These are phyloP conservation scores for Brachypodius melanocephalos DNA, from an alignment of 2,113 vertebrate genomes.

Conservation along the genomic window DNA sequence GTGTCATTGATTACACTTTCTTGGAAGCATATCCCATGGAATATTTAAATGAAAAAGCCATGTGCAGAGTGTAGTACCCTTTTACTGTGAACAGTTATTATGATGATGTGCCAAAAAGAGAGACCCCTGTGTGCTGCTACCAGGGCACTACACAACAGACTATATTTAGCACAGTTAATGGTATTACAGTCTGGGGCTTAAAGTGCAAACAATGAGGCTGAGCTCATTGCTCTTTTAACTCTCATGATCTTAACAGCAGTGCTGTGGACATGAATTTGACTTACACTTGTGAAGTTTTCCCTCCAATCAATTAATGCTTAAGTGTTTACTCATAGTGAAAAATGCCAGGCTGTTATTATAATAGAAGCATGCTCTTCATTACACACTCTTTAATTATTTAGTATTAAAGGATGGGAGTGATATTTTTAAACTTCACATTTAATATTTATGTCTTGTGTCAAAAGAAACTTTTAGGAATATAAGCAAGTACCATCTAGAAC, in stretches of 20 bases:
- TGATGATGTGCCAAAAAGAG: background rate
- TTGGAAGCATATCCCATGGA: background rate
- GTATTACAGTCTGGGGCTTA: background rate
- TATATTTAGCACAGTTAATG: conserved; percentile 24
- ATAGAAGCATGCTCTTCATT: background rate
- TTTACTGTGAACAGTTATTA: background rate
- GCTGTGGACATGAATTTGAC: background rate
- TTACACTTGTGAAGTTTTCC: background rate
- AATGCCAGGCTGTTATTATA: background rate
- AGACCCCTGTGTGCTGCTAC: background rate
- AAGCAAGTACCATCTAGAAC: background rate
- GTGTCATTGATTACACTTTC: background rate
- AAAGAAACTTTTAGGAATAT: background rate
- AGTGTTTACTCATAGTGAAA: conserved; percentile 5
- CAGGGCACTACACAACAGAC: background rate
- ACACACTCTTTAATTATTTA: background rate
- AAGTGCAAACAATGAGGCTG: background rate
- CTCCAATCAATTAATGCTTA: background rate
- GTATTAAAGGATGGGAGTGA: background rate
- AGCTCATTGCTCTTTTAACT: background rate
- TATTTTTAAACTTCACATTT: background rate
- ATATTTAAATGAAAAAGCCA: background rate
- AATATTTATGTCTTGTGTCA: background rate
- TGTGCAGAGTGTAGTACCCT: background rate
- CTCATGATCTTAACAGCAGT: background rate